Evolutionary conservation across 2,888 invertebrate genomes (phyloP).

Genomic region (Eupithecia pulchellata): DNA sequence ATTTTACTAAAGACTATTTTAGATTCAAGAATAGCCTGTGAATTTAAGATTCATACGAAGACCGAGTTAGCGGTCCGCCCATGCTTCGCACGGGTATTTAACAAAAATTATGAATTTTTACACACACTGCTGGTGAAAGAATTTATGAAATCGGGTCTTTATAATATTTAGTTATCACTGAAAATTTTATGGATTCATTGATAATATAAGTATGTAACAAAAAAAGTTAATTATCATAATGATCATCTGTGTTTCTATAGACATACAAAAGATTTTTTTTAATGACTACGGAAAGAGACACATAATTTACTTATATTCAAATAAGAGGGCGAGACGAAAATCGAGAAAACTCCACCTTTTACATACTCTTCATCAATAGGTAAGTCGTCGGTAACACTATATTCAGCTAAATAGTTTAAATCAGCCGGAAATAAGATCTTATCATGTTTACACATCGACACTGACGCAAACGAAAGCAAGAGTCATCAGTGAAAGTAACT

Average conservation of each 20-base stretch:
- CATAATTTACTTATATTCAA: neutral
- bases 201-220: no score
- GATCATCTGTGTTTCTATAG: no score
- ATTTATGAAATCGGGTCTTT: no score
- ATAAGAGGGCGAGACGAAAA: neutral
- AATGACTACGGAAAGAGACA: neutral
- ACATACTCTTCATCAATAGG: neutral
- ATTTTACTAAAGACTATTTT: neutral
- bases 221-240: no score
- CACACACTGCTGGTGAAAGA: no score
- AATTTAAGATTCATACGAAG: no score
- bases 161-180: no score
- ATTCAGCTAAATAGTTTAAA: neutral
- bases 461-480: conserved; percentile 34
- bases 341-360: neutral
- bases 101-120: no score
- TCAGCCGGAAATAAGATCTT: conserved; percentile 15
- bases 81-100: no score
- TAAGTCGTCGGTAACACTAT: neutral
- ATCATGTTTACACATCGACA: conserved; percentile 24
- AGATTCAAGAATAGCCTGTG: neutral
- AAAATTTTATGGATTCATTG: no score
- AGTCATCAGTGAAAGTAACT: conserved; percentile 40
- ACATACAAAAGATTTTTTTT: no score
- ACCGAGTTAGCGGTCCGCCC: no score